Conservation (phyloP, 2,797 vertebrate genomes). For the Sphenopsis melanotis region DNA sequence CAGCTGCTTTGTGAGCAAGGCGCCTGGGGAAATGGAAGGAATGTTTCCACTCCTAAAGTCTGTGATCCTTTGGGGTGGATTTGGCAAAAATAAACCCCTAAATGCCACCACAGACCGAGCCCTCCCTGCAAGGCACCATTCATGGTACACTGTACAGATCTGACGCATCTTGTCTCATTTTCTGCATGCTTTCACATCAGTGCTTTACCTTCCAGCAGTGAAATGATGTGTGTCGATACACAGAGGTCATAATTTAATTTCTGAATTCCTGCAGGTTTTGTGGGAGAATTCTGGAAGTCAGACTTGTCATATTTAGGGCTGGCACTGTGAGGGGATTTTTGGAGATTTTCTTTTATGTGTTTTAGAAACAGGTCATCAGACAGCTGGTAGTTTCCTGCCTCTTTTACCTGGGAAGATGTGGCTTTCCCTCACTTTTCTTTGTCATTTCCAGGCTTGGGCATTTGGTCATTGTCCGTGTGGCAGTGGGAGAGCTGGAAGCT, state of each 20-base stretch:
- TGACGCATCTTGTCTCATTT: neutral
- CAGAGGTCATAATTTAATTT: neutral
- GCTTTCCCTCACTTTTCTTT: neutral
- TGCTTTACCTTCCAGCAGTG: neutral
- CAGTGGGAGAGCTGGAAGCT: neutral
- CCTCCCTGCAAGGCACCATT: neutral
- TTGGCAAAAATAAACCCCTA: conserved; percentile 35
- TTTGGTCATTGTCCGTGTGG: neutral
- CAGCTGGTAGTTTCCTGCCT: neutral
- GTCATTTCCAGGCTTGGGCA: neutral
- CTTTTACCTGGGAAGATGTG: neutral
- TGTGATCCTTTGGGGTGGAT: conserved; percentile 43
- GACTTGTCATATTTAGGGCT: neutral
- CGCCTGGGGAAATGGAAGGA: conserved; percentile 41
- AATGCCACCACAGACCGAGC: neutral
- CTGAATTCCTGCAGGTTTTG: neutral
- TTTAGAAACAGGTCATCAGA: neutral
- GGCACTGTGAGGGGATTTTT: neutral
- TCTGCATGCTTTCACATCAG: neutral
- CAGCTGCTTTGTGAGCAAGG: conserved; percentile 35
- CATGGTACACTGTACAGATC: neutral
- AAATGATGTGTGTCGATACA: neutral
- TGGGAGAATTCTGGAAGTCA: neutral
- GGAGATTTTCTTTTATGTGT: neutral
- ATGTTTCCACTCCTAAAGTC: conserved; percentile 42